Evolutionary conservation across 2,888 invertebrate genomes (phyloP), one percentile per base, ranked within the genome.

Genomic region (Griposia aprilina): DNA sequence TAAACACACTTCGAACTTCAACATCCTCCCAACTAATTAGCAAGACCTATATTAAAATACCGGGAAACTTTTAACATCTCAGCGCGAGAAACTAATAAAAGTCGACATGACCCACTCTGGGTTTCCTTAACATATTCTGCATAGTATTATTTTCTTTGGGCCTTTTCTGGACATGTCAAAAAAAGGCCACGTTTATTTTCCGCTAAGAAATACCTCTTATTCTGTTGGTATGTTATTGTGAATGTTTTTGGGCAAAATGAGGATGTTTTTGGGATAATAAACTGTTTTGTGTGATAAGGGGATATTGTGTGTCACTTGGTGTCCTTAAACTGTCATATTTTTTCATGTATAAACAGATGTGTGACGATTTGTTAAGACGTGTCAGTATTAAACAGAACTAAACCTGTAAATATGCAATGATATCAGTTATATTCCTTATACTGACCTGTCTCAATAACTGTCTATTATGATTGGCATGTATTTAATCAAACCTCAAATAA

Each of bases 81-180:
- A 87, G 82, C 83, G 79, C 83, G 82, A 86, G 81, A 84, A 92
- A 91, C 90, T 92, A 93, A 93, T 94, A 92, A 93, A 93, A 93
- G 88, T 91, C 87, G 88, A 93, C 92, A 93, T 94, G 93, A 91
- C 91, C 87, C 81, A 84, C 86, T 87, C 73, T 10, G 59, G 13
- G 13, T 11, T 72, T 57, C 81, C 78, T 62, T 62, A 69, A 77
- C 70, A 82, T 88, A 88, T 91, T 91, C 90, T 90, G 89, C 87
- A 93, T 91, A 88, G 82, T 89, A 90, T 87, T 86, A 86, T 87
- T 81, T 75, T 79, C 65, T 17, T 23, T 6, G 20, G 60, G 63
- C 59, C 59, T 77, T 77, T 80, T 36, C 36, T 69, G 69, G 52
- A 75, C 68, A 80, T 55, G 63, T 81, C 50, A 78, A 78, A 70